Evolutionary conservation across 1,140 invertebrate genomes (phyloP).

Genomic region (Argopecten irradians): DNA sequence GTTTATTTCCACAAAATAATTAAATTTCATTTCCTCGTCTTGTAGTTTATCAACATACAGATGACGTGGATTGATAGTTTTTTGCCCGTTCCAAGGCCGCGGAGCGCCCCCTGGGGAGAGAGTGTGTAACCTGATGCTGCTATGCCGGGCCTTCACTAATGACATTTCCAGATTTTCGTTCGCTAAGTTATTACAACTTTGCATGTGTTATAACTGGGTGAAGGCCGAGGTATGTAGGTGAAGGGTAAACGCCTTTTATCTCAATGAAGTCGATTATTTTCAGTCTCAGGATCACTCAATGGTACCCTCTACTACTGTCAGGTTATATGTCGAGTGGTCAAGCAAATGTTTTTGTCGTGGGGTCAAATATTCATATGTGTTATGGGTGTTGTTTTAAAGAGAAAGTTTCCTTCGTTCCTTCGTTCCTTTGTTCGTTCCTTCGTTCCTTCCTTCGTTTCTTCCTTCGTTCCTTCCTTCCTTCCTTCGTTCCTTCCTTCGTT

Average conservation of each 20-base stretch:
- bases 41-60: constrained; percentile 16
- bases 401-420: too few relatives aligned
- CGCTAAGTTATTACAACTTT: constrained; percentile 21
- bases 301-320: background rate
- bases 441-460: too few relatives aligned
- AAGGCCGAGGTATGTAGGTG: background rate
- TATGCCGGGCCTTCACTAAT: background rate
- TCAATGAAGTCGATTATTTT: background rate
- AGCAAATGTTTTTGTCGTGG: too few relatives aligned
- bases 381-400: too few relatives aligned
- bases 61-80: background rate
- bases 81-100: background rate
- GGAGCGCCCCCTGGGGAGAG: background rate
- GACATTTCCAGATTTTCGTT: background rate
- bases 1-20: background rate
- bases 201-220: background rate
- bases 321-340: background rate
- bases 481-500: too few relatives aligned
- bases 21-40: constrained; percentile 1
- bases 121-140: background rate
- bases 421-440: too few relatives aligned
- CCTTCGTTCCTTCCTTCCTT: too few relatives aligned
- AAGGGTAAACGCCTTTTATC: background rate
- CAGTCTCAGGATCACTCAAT: background rate
- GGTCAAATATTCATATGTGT: too few relatives aligned